Base-by-base conservation (phyloP, 2,888 invertebrate species). In the Mamestra brassicae region DNA sequence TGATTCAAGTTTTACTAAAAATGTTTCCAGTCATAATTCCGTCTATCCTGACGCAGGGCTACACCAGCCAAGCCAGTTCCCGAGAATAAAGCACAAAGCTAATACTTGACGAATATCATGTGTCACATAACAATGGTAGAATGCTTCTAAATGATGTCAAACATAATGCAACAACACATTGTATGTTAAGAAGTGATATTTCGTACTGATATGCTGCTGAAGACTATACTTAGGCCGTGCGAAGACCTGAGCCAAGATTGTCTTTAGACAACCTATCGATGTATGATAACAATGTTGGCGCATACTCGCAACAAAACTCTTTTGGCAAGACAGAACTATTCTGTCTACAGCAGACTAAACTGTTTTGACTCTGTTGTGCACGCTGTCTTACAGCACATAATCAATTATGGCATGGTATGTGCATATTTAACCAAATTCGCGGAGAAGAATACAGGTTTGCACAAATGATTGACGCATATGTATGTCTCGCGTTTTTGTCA, bases 121-220 rank as follows among this genome's bases (percentile, higher is more conserved):
- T 82, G 76, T 78, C 79, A 81, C 62, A 66, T 36, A 81, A 89
- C 87, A 85, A 89, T 88, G 76, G 86, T 78, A 71, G 76, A 79
- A 77, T 75, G 76, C 73, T 73, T 74, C 81, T 69, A 80, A 81
- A 87, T 86, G 78, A 83, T 80, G 89, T 86, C 83, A 83, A 74
- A 81, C 79, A 63, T 78, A 80, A 64, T 82, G 76, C 74, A 73
- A 84, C 76, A 81, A n/a, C 17, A 74, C 83, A 89, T 90, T 90
- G 90, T 90, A 89, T 89, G 88, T 69, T 81, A 90, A 90, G 83
- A 36, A 76, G 68, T 62, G 75, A 81, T 80, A 80, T 79, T 83
- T 77, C 68, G 77, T 82, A 78, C 71, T 62, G 82, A 80, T 81
- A 82, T 66, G 75, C 72, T 68, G 80, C 73, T 68, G 17, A 57